Base-by-base conservation (phyloP, 2,888 invertebrate species). In the Hyppa rectilinea region DNA sequence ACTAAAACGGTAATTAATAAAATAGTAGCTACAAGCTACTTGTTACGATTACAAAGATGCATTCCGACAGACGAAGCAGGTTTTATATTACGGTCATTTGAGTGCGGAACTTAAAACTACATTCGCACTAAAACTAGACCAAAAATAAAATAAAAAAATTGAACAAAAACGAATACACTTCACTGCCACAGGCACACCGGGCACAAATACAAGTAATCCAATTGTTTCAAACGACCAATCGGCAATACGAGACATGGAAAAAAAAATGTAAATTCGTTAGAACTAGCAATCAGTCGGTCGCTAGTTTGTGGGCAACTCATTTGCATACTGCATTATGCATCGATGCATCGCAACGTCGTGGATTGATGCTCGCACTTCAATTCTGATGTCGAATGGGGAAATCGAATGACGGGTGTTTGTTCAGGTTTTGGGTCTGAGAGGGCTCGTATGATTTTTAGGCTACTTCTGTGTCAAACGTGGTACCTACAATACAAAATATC, bases 261-360 rank as follows among this genome's bases (percentile, higher is more conserved):
- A 82, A 83, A 78, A 85, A 85, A 77, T 75, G 80, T 71, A 84
- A 84, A 85, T 83, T 84, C 83, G 84, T 85, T 85, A 85, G 85
- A 84, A 83, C 82, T 83, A 76, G 82, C 85, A 85, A 85, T 85
- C 85, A 85, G 83, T 79, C 83, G 83, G 78, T 83, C 68, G 83
- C 63, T 81, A 82, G 85, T 86, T 85, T 85, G 86, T 81, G 75
- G 74, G 60, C 61, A 49, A 64, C 66, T 59, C 64, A 85, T 86
- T 85, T 86, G 84, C 86, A 86, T 86, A 81, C 72, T 86, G 80
- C 86, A 86, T 86, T 83, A 85, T 85, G 85, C 83, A 85, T 83
- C 73, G 71, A 58, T 76, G 82, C 69, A 70, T 74, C 69, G 83
- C 69, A 60, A 70, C 74, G 81, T 84, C 82, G 71, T 79, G 75